Evolutionary conservation across 1,140 invertebrate genomes (phyloP), one percentile per base, ranked within the genome.

Genomic region (Hycleus cichorii): DNA sequence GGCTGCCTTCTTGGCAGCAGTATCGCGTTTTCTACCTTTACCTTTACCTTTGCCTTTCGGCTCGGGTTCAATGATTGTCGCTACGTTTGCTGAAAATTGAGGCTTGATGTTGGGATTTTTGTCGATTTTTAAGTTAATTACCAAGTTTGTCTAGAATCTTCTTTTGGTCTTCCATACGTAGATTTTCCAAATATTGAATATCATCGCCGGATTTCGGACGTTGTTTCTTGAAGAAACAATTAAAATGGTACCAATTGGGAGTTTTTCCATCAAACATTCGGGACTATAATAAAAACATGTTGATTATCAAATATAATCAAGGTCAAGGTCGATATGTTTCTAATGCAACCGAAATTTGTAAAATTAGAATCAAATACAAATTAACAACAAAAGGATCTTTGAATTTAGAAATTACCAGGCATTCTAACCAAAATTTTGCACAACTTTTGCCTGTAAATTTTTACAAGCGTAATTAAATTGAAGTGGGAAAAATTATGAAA

Each of bases 211-310:
- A 78, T 60, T 81, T 80, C 6, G 91, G 88, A 10, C 85, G 81
- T 67, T 89, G 87, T 72, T 89, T 93, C 53, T 77, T 68, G 68
- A 97, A 97, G 72, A 98, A 97, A 72, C 95, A 98, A 2, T 79
- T 77, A 54, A 82, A 78, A 77, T 98, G 95, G 74, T 87, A 91
- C 95, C 95, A 98, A 60, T 87, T 85, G 2, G 91, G 79, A 58
- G 88, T 79, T 75, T 89, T 95, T 4, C 93, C 93, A 86, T 98
- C 95, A 79, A 91, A 90, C 65, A 87, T 83, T 7, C 88, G 84
- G 32, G 91, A 95, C 90, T 95, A 46, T 4, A 54, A 48, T 38
- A 11, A 59, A 43, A 55, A 51, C 11, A 51, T n/a, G n/a, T n/a
- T n/a, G 46, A 3, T 32, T 32, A 32, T 32, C 32, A 32, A 32